Percentiles rank a stretch among this genome's conserved stretches.
Conservation (phyloP, 2,797 vertebrate genomes). For the Hipposideros larvatus region DNA sequence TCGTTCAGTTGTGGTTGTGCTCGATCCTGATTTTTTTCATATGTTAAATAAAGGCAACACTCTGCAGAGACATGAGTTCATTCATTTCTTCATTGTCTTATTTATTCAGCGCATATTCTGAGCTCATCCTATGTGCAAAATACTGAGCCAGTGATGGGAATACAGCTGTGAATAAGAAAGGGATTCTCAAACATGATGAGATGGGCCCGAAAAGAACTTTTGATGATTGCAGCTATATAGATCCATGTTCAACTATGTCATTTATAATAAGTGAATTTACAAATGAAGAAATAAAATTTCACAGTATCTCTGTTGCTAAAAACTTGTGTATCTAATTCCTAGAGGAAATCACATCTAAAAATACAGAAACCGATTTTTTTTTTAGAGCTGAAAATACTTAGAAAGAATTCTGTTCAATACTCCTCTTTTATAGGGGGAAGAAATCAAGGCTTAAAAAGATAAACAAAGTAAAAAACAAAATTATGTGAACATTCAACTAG, state of each 20-base stretch:
- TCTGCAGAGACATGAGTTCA: no score
- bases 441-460: neutral
- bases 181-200: neutral
- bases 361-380: neutral
- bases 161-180: neutral
- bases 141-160: rapidly evolving
- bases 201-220: neutral
- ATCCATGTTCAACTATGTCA: neutral
- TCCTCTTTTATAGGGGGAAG: neutral
- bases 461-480: neutral
- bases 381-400: slow-evolving; percentile 25
- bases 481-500: neutral
- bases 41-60: neutral
- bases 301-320: neutral
- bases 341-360: neutral
- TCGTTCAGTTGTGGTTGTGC: neutral
- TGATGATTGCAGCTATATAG: neutral
- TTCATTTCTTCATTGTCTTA: neutral
- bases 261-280: neutral
- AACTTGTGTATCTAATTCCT: slow-evolving; percentile 9
- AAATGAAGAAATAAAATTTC: neutral
- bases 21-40: neutral
- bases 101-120: neutral
- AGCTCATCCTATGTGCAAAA: neutral
- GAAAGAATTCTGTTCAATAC: neutral